A percentile compares a stretch with the other conserved stretches of the same genome.
Conservation (phyloP, 2,113 vertebrate species). For the Paradisaea rubra region DNA sequence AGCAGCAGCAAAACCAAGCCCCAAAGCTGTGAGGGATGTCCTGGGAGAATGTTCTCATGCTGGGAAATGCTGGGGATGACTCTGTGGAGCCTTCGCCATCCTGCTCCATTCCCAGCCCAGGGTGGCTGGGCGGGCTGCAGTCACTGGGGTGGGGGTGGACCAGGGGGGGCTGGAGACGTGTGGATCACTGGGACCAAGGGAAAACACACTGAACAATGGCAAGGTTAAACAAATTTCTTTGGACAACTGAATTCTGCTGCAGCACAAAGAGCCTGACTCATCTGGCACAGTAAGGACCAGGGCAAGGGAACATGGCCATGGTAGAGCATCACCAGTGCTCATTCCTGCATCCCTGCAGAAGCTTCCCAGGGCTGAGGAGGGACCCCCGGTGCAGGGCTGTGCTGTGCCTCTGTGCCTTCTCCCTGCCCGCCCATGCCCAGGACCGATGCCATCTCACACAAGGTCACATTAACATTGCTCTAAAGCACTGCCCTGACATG, state of each 20-base stretch:
- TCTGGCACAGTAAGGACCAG: accelerated
- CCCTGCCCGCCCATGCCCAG: not conserved
- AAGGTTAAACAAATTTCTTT: not conserved
- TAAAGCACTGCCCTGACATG: not conserved
- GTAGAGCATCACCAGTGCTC: not conserved
- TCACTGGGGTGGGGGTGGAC: too few species aligned
- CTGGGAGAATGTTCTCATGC: accelerated
- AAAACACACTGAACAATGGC: accelerated
- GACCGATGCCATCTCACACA: accelerated
- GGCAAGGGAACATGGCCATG: accelerated
- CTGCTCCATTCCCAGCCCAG: not conserved
- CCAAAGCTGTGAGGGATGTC: not conserved
- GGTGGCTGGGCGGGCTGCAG: not conserved
- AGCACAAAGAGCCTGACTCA: not conserved
- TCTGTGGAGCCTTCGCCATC: accelerated
- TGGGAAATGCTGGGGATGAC: accelerated
- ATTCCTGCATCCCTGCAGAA: accelerated
- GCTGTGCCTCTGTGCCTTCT: not conserved
- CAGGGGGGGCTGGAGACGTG: not conserved
- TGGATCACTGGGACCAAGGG: not conserved
- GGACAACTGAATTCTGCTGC: not conserved
- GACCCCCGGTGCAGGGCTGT: not conserved
- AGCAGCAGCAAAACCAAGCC: not conserved
- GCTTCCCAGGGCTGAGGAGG: not conserved
- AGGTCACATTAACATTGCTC: accelerated